phyloP scores from a whole-genome alignment of 2,797 vertebrate species.

The Phrynocephalus guinanensis region DNA sequence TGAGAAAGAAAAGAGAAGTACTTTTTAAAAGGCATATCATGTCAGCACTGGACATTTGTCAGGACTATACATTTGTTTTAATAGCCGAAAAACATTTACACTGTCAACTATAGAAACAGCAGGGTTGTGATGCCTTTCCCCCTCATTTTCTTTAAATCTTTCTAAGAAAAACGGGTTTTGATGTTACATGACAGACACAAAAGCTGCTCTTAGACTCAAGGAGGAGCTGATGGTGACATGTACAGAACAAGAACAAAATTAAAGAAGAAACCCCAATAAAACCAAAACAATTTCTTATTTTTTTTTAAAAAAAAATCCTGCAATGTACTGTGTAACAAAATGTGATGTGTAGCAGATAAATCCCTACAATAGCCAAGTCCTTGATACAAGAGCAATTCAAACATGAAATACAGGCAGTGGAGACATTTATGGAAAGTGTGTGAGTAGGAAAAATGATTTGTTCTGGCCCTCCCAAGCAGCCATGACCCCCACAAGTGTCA shows the following conservation, averaged over 20 bases:
- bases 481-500: too few species aligned
- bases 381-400: neutral
- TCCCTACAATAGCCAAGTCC: neutral
- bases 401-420: conserved; percentile 1
- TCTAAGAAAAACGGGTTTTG: conserved; percentile 15
- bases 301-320: neutral
- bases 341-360: neutral
- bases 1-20: neutral
- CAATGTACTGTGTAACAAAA: neutral
- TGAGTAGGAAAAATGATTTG: neutral
- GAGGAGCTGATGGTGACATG: neutral
- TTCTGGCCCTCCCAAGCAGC: neutral
- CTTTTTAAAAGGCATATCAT: neutral
- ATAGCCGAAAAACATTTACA: conserved; percentile 41
- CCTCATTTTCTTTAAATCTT: neutral
- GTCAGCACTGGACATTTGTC: neutral
- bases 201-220: conserved; percentile 11
- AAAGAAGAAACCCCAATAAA: neutral
- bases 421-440: neutral
- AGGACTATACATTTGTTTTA: conserved; percentile 36
- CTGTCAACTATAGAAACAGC: neutral
- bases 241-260: neutral
- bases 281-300: neutral
- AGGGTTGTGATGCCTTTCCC: neutral
- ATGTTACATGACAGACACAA: neutral